Conservation (phyloP, 2,113 vertebrate species). For the Sitta europaea region DNA sequence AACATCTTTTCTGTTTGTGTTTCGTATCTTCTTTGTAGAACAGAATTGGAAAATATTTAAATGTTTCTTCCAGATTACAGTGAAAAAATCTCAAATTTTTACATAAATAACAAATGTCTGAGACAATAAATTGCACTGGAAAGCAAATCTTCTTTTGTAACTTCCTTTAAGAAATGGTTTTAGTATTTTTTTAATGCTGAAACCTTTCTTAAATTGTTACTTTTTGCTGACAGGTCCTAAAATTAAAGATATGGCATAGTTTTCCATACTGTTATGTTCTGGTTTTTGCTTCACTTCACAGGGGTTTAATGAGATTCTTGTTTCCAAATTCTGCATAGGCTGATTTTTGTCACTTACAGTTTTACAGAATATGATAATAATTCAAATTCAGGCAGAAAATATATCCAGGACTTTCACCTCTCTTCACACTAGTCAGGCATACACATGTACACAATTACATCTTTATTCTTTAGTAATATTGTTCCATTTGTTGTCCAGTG, state of each 20-base stretch:
- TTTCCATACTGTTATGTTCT: background rate
- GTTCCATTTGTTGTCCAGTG: background rate
- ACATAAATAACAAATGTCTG: background rate
- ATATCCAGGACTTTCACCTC: background rate
- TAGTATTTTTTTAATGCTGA: background rate
- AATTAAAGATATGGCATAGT: background rate
- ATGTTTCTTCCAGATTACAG: background rate
- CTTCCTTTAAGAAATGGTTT: background rate
- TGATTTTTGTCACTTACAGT: background rate
- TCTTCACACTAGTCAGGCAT: background rate
- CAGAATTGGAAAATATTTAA: background rate
- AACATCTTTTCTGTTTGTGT: background rate
- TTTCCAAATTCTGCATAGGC: background rate
- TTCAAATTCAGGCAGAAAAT: background rate
- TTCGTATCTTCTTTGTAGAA: background rate
- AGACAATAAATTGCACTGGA: background rate
- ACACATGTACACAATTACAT: background rate
- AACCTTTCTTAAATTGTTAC: background rate
- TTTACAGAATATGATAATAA: background rate
- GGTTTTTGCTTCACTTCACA: background rate
- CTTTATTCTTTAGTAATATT: background rate
- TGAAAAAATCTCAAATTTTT: conserved; percentile 8
- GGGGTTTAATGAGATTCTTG: background rate
- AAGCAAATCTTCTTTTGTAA: background rate
- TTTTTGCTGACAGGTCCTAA: background rate